Evolutionary conservation across 2,888 invertebrate species (phyloP).

Genomic region (Pammene aurita): DNA sequence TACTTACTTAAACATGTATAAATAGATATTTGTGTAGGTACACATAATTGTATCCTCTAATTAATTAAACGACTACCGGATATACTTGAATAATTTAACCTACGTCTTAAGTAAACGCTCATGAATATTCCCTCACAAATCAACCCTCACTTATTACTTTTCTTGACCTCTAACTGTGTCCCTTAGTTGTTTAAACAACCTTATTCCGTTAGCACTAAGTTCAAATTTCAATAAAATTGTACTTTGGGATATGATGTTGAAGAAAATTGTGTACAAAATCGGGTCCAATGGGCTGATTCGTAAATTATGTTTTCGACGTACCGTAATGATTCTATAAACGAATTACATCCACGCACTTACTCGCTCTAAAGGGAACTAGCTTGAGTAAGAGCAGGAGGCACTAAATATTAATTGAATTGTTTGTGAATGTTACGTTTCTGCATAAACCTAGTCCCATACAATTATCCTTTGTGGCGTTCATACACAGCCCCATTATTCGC

Average conservation of each 20-base stretch:
- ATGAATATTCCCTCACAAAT: constrained; percentile 35
- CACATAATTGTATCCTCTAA: neutral
- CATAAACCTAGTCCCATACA: constrained; percentile 18
- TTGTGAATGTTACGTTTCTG: neutral
- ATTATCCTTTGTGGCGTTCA: constrained; percentile 33
- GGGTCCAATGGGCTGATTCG: constrained; percentile 1
- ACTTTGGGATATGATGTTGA: neutral
- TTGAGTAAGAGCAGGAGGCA: neutral
- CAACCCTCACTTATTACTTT: constrained; percentile 6
- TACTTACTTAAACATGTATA: too few relatives aligned
- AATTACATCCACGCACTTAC: neutral
- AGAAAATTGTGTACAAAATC: constrained; percentile 24
- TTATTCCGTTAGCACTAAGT: neutral
- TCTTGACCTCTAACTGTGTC: neutral
- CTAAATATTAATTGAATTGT: neutral
- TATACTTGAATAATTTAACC: constrained; percentile 1
- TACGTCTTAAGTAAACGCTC: constrained; percentile 28
- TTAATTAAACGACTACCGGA: constrained; percentile 9
- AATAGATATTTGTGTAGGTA: neutral
- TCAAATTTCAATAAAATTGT: neutral
- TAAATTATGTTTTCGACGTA: neutral
- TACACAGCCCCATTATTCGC: constrained; percentile 35
- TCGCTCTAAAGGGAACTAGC: neutral
- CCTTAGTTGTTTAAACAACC: neutral
- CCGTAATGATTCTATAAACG: neutral